Evolutionary conservation across 1,140 invertebrate genomes (phyloP), one percentile per base, ranked within the genome.

Genomic region (Portunus trituberculatus): DNA sequence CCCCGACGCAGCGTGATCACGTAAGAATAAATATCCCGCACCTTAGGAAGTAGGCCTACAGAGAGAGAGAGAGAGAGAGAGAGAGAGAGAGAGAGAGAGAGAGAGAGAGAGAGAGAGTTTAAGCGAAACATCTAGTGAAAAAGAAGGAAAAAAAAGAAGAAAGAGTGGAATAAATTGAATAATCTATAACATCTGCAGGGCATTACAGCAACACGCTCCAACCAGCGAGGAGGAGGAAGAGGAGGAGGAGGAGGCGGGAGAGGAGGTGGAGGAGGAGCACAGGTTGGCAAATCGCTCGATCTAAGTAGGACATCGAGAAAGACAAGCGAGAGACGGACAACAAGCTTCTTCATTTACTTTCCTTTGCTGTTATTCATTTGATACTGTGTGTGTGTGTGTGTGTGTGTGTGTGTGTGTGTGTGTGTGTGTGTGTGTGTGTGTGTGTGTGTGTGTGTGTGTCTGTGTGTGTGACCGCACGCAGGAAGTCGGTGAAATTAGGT

Each of bases 21-120:
- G 67, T 76, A 76, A 76, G 67, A 76, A 76, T 76, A 76, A 76
- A 76, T 76, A 25, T n/a, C 67, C 67, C 20, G n/a, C 67, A 76
- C 67, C 67, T 76, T 76, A 16, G 39, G 39, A 29, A 25, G 88
- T n/a, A 46, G 88, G 88, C n/a, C 25, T 76, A 76, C 67, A n/a
- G 1, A n/a, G 67, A 76, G 20, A 16, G 52, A 87, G 90, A 91
- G 7, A 67, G 52, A 67, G 90, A 91, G 89, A 59, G 59, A 28
- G 90, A 91, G 90, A 32, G 59, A 67, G 52, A 91, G 48, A 67
- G 59, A 39, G 52, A 91, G 52, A 32, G 59, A 67, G 90, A 91
- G 90, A 67, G 59, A 67, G 90, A 91, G 90, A 39, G 31, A 67
- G 52, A 91, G 52, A 67, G 59, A 39, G 90, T 3, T 0, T 31